Evolutionary conservation across 2,888 invertebrate genomes (phyloP).

Genomic region (Cyclophora albipunctata): DNA sequence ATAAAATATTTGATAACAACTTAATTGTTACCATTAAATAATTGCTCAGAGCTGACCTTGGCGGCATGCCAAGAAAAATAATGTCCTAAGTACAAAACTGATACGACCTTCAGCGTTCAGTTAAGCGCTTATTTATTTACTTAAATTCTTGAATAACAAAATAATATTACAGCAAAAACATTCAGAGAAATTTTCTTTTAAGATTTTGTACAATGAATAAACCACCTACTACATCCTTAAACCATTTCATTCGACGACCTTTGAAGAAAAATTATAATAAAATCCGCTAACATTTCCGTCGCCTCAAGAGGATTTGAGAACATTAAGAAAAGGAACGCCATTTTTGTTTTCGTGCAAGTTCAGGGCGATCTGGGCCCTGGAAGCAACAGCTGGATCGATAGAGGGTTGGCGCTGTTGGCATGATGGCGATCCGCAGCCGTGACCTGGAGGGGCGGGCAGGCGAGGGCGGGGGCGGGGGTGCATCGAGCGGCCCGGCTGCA

Average conservation of each 20-base stretch:
- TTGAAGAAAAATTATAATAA: too few species aligned
- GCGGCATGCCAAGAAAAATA: conserved; percentile 11
- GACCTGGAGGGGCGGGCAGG: conserved; percentile 50
- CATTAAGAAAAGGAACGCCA: too few species aligned
- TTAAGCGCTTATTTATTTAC: too few species aligned
- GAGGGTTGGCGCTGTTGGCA: conserved; percentile 35
- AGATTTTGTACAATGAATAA: too few species aligned
- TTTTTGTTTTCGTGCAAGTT: conserved; percentile 26
- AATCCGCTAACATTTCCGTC: too few species aligned
- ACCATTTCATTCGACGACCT: too few species aligned
- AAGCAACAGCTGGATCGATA: conserved; percentile 69
- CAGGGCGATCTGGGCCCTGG: conserved; percentile 40
- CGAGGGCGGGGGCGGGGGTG: conserved; percentile 28
- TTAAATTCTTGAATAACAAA: too few species aligned
- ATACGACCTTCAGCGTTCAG: conserved; percentile 15
- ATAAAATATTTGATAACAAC: too few species aligned
- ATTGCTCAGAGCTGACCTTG: conserved; percentile 13
- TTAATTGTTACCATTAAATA: conserved; percentile 1
- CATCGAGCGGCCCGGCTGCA: conserved; percentile 70
- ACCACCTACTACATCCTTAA: too few species aligned
- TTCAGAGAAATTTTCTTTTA: too few species aligned
- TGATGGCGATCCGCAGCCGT: conserved; percentile 59
- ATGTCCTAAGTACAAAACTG: conserved; percentile 12
- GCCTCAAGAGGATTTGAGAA: too few species aligned
- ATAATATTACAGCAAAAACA: too few species aligned